Conservation (phyloP, 2,797 vertebrate species). For the Tadarida brasiliensis region DNA sequence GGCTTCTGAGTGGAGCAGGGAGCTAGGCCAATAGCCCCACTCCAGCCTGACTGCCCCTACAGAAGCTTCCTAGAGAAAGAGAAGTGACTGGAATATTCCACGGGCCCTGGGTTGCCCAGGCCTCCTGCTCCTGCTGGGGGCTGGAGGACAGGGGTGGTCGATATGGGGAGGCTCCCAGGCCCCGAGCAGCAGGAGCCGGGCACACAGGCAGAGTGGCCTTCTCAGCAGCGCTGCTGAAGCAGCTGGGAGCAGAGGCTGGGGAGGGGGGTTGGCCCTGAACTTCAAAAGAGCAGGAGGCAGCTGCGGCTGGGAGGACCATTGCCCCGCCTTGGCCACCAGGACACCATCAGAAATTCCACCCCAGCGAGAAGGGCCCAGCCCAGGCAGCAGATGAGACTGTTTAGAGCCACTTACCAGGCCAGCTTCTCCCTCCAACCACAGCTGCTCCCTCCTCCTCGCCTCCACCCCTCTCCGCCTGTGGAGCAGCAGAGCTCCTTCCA, state of each 20-base stretch:
- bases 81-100: neutral
- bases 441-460: neutral
- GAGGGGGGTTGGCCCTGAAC: constrained; percentile 16
- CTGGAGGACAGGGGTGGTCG: neutral
- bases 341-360: constrained; percentile 77
- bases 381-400: constrained; percentile 69
- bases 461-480: neutral
- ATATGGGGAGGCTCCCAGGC: too few relatives aligned
- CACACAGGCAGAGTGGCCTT: neutral
- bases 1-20: neutral
- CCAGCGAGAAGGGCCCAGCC: neutral
- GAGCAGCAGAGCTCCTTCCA: neutral
- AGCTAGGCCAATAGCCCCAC: neutral
- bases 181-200: neutral
- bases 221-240: neutral
- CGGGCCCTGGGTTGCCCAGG: neutral
- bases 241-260: neutral
- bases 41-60: neutral
- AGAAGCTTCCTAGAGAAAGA: neutral
- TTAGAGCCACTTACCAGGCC: constrained; percentile 52
- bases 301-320: neutral
- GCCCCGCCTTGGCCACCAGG: neutral
- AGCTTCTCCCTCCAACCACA: neutral
- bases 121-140: neutral
- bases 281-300: constrained; percentile 72